Conservation (phyloP, 2,888 invertebrate genomes). For the Synanthedon tipuliformis region DNA sequence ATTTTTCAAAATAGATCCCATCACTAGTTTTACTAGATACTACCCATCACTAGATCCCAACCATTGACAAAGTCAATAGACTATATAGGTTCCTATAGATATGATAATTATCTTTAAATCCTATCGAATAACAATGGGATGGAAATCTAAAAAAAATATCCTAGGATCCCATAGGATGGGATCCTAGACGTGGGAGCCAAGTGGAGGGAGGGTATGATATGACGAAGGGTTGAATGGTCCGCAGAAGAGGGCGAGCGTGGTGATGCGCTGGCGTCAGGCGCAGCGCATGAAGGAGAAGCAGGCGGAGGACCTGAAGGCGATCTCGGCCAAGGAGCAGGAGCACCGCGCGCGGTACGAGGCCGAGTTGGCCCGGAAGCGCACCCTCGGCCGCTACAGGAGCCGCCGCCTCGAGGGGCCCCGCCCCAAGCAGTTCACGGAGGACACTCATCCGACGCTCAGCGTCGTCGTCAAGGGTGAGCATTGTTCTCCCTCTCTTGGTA, state of each 20-base stretch:
- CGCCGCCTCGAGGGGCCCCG: conserved; percentile 70
- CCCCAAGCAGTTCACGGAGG: conserved; percentile 48
- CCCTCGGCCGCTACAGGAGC: conserved; percentile 61
- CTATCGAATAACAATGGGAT: too few relatives aligned
- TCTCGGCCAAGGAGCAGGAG: conserved; percentile 74
- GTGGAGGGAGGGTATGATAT: too few relatives aligned
- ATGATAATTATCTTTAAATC: too few relatives aligned
- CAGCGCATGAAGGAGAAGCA: conserved; percentile 73
- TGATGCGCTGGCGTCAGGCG: conserved; percentile 74
- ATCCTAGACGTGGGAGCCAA: too few relatives aligned
- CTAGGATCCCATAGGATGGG: too few relatives aligned
- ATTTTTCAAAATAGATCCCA: too few relatives aligned
- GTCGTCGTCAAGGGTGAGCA: conserved; percentile 74
- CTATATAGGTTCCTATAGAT: too few relatives aligned
- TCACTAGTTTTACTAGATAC: too few relatives aligned
- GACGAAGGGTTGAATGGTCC: too few relatives aligned
- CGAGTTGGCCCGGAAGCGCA: conserved; percentile 70
- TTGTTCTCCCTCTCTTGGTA: conserved; percentile 8
- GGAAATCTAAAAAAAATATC: too few relatives aligned
- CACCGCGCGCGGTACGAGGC: conserved; percentile 75
- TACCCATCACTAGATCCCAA: too few relatives aligned
- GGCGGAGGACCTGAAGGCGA: conserved; percentile 70
- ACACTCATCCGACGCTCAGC: conserved; percentile 69
- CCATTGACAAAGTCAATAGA: too few relatives aligned
- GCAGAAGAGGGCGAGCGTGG: conserved; percentile 76